A percentile compares a stretch with the other conserved stretches of the same genome.
Conservation (phyloP, 1,140 invertebrate species). For the Plodia interpunctella region DNA sequence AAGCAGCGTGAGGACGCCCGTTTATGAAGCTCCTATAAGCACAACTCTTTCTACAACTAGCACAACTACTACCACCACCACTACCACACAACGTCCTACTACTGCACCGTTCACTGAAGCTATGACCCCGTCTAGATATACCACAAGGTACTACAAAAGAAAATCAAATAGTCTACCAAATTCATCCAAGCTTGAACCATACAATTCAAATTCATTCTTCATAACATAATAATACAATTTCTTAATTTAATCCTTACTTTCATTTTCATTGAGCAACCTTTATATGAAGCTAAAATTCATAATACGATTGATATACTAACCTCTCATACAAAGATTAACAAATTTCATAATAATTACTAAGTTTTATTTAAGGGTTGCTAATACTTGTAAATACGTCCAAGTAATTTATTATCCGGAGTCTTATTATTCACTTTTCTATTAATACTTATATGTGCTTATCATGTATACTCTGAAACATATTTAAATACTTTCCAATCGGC, state of each 20-base stretch:
- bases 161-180: slow-evolving; percentile 27
- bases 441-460: slow-evolving; percentile 22
- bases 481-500: slow-evolving; percentile 18
- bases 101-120: slow-evolving; percentile 70
- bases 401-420: slow-evolving; percentile 12
- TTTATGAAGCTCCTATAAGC: slow-evolving; percentile 66
- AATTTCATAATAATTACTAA: slow-evolving; percentile 21
- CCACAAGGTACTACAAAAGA: slow-evolving; percentile 80
- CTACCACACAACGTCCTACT: slow-evolving; percentile 66
- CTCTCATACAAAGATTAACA: slow-evolving; percentile 14
- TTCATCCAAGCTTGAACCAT: slow-evolving; percentile 52
- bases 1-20: slow-evolving; percentile 67
- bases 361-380: slow-evolving; percentile 42
- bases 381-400: slow-evolving; percentile 15
- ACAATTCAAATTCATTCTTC: slow-evolving; percentile 23
- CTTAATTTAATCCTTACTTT: too few relatives aligned
- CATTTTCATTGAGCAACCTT: slow-evolving; percentile 38
- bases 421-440: slow-evolving; percentile 16
- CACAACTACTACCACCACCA: slow-evolving; percentile 67
- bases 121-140: slow-evolving; percentile 69
- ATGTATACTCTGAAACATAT: slow-evolving; percentile 8
- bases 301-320: slow-evolving; percentile 20
- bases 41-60: slow-evolving; percentile 63
- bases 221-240: slow-evolving; percentile 13
- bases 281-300: slow-evolving; percentile 26